These are phyloP conservation scores for Neopelma chrysocephalum DNA, from an alignment of 2,797 vertebrate genomes.

Conservation along the genomic window DNA sequence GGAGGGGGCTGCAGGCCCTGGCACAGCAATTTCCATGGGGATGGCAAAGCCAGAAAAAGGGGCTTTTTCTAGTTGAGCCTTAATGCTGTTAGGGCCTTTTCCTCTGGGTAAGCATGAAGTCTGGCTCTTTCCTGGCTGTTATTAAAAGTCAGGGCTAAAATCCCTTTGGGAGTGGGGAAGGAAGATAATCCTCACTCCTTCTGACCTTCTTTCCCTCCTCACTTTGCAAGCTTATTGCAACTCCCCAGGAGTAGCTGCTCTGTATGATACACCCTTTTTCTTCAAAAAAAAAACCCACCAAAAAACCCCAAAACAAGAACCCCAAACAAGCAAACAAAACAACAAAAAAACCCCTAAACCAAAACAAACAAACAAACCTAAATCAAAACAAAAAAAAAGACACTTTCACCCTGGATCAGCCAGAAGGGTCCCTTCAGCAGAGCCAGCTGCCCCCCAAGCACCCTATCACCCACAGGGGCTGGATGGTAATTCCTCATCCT, in stretches of 20 bases:
- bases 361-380: too few species aligned
- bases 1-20: not conserved
- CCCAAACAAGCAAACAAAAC: too few species aligned
- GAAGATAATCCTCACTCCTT: constrained; percentile 34
- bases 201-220: constrained; percentile 36
- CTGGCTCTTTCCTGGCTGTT: constrained; percentile 22
- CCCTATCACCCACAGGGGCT: accelerated
- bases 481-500: not conserved
- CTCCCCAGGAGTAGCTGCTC: not conserved
- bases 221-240: not conserved
- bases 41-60: not conserved
- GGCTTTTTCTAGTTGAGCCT: not conserved
- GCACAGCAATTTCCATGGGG: not conserved
- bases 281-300: too few species aligned
- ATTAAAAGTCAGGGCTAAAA: constrained; percentile 57
- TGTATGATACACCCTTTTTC: not conserved
- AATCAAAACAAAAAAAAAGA: not conserved
- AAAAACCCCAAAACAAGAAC: not conserved
- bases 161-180: constrained; percentile 4
- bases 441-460: not conserved
- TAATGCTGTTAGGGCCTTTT: not conserved
- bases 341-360: too few species aligned
- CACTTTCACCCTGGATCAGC: not conserved
- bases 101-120: not conserved
- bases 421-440: not conserved